phyloP scores from a whole-genome alignment of 92 coral and sea anemone species.

The Galaxea fascicularis region DNA sequence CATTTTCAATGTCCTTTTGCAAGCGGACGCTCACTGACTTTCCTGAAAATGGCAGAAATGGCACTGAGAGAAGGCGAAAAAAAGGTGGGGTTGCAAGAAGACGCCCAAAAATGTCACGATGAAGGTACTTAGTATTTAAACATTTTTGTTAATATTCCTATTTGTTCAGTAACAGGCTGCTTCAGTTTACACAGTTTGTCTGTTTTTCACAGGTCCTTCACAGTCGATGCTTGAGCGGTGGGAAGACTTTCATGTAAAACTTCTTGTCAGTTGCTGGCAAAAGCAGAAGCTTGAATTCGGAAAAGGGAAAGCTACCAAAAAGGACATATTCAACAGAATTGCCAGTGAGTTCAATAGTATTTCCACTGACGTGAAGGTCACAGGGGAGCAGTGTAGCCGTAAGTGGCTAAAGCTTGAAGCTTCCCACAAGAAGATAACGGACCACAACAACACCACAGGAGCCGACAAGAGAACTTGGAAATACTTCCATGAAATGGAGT shows the following conservation, averaged over 20 bases:
- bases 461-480: slow-evolving; percentile 66
- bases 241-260: slow-evolving; percentile 18
- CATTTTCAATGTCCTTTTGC: slow-evolving; percentile 1
- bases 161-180: slow-evolving; percentile 4
- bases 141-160: slow-evolving; percentile 14
- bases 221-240: slow-evolving; percentile 18
- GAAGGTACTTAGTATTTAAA: slow-evolving; percentile 5
- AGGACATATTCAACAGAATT: slow-evolving; percentile 54
- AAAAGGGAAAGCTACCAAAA: slow-evolving; percentile 64
- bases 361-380: slow-evolving; percentile 46
- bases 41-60: slow-evolving; percentile 20
- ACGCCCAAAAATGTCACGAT: slow-evolving; percentile 12
- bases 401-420: slow-evolving; percentile 68
- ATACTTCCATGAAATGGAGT: slow-evolving; percentile 58
- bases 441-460: slow-evolving; percentile 68
- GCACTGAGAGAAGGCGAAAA: slow-evolving; percentile 17
- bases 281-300: slow-evolving; percentile 64
- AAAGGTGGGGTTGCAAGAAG: slow-evolving; percentile 24
- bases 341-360: slow-evolving; percentile 49
- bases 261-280: slow-evolving; percentile 14
- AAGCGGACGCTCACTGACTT: slow-evolving; percentile 17
- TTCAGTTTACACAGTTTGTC: slow-evolving; percentile 15
- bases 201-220: slow-evolving; percentile 30
- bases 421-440: slow-evolving; percentile 66
- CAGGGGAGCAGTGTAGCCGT: slow-evolving; percentile 72